Evolutionary conservation across 2,888 invertebrate species (phyloP).

Genomic region (Epinotia nisella): DNA sequence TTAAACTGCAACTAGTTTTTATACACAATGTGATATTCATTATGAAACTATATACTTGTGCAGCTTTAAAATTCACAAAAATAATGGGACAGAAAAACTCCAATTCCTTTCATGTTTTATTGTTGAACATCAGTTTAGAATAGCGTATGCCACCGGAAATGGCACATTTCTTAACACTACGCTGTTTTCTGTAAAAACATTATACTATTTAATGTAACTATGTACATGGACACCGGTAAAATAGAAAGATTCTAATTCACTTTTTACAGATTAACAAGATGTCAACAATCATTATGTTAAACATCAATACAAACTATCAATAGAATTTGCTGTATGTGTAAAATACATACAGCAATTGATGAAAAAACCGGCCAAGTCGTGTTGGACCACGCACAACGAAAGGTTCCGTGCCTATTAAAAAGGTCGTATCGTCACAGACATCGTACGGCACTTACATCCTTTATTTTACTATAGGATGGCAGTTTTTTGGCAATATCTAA

Average conservation of each 20-base stretch:
- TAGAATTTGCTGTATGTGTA: slow-evolving; percentile 15
- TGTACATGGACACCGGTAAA: slow-evolving; percentile 66
- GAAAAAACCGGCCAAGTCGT: no score
- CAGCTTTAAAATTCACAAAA: neutral
- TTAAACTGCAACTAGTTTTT: no score
- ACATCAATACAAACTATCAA: slow-evolving; percentile 2
- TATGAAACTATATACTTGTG: no score
- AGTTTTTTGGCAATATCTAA: no score
- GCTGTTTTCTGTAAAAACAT: slow-evolving; percentile 71
- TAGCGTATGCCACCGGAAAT: slow-evolving; percentile 69
- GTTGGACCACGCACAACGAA: no score
- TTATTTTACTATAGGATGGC: no score
- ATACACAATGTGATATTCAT: no score
- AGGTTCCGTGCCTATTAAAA: no score
- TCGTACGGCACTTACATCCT: no score
- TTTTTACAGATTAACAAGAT: slow-evolving; percentile 59
- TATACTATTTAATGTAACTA: slow-evolving; percentile 64
- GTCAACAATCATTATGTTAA: slow-evolving; percentile 39
- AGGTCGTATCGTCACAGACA: no score
- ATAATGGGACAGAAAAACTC: slow-evolving; percentile 49
- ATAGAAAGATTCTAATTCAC: slow-evolving; percentile 52
- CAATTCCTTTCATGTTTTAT: slow-evolving; percentile 61
- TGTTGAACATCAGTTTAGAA: slow-evolving; percentile 76
- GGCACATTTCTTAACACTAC: slow-evolving; percentile 68
- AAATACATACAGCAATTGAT: slow-evolving; percentile 32